Evolutionary conservation across 2,888 invertebrate species (phyloP), one percentile per base, ranked within the genome.

Genomic region (Coleophora deauratella): DNA sequence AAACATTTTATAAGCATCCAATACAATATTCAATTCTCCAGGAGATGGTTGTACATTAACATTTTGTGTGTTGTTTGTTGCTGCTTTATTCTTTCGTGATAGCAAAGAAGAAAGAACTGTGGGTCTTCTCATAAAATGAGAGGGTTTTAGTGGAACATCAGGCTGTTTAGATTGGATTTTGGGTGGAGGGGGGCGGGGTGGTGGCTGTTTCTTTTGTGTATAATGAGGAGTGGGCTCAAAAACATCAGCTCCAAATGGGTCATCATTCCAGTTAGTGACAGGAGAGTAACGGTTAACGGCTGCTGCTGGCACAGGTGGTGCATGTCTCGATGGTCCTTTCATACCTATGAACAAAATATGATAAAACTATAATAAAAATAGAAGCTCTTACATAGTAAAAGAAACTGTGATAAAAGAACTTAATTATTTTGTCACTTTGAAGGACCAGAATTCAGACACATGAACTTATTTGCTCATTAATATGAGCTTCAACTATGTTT

Each of bases 161-260:
- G 70, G 76, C 41, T 73, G 73, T 54, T 62, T 80, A 21, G 47
- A 59, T 9, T 64, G 55, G 44, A 88, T 68, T 63, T 88, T 89
- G 2, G 91, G 92, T 46, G 91, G 92, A 41, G 92, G 92, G 3
- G 92, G 92, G 30, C 91, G 75, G 3, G 92, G 92, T 3, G 92
- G 92, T 28, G 91, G 91, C 63, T 90, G 90, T 60, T 90, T 92
- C 66, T 90, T 92, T 48, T 87, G 87, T 14, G 65, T 55, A 49
- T 59, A 69, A 41, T 79, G 63, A 37, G 81, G 79, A 32, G 66
- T 71, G 28, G 82, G 79, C 43, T 84, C 85, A 62, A 88, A 85
- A 1, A 85, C 68, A 66, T 87, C 84, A 32, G 80, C 69, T 44
- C 76, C 78, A 61, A 86, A 86, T 1, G 86, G 85, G 54, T 86